Percentiles rank a stretch among this genome's conserved stretches.
These are phyloP conservation scores for Labeo rohita DNA, from an alignment of 2,113 vertebrate genomes.

Conservation along the genomic window DNA sequence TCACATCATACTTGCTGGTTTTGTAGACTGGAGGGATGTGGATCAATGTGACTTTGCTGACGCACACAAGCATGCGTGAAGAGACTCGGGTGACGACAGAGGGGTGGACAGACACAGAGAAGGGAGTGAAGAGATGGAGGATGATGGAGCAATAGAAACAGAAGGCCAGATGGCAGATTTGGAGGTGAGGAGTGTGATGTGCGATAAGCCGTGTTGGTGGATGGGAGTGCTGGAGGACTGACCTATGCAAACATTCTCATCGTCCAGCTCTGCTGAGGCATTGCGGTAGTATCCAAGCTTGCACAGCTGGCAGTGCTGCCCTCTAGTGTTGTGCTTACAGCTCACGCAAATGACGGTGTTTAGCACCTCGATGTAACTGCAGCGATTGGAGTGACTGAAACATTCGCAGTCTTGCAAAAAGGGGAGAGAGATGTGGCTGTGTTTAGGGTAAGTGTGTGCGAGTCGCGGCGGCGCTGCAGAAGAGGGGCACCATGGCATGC, in stretches of 20 bases:
- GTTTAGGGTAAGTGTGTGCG: conserved; percentile 64
- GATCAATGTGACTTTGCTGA: not conserved
- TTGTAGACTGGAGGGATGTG: not conserved
- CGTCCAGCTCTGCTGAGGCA: conserved; percentile 95
- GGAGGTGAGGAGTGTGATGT: conserved; percentile 1
- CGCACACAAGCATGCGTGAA: not conserved
- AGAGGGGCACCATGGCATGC: conserved; percentile 85
- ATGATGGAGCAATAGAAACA: conserved; percentile 36
- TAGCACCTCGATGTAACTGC: conserved; percentile 99
- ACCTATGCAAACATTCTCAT: conserved; percentile 99
- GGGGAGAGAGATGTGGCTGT: conserved; percentile 61
- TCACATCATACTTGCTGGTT: not conserved
- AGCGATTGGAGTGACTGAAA: conserved; percentile 99
- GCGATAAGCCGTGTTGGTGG: conserved; percentile 58
- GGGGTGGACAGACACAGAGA: conserved; percentile 1
- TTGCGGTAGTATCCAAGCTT: conserved; percentile 99
- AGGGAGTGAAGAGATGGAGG: not conserved
- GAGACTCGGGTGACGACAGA: conserved; percentile 46
- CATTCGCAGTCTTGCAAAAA: conserved; percentile 98
- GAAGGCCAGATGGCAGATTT: conserved; percentile 18
- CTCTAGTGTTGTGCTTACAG: conserved; percentile 99
- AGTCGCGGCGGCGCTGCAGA: conserved; percentile 67
- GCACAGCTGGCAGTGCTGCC: conserved; percentile 99
- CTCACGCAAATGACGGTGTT: conserved; percentile 99
- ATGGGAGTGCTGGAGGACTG: conserved; percentile 78